A percentile compares a stretch with the other conserved stretches of the same genome.
These are phyloP conservation scores for Poecilia picta DNA, from an alignment of 2,797 vertebrate species.

Conservation along the genomic window DNA sequence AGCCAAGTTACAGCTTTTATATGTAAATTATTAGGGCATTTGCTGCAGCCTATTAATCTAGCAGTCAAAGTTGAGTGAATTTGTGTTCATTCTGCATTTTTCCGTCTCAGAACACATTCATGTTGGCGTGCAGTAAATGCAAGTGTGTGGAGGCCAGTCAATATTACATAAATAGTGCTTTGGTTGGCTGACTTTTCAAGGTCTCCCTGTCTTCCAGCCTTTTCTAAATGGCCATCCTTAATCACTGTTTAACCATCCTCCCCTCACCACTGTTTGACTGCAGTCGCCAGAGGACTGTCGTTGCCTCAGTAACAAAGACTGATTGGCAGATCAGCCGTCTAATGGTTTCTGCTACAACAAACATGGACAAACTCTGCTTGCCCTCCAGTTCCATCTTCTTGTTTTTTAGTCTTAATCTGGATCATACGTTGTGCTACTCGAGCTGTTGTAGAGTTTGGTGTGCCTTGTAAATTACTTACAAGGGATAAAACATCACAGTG, in stretches of 20 bases:
- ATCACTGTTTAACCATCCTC: constrained; percentile 78
- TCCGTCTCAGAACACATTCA: constrained; percentile 15
- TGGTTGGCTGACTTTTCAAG: constrained; percentile 79
- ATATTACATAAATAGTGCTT: constrained; percentile 73
- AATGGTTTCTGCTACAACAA: constrained; percentile 53
- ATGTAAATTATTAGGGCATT: constrained; percentile 19
- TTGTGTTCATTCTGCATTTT: constrained; percentile 42
- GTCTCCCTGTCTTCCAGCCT: constrained; percentile 66
- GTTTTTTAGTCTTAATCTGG: neutral
- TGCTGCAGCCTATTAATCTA: constrained; percentile 22
- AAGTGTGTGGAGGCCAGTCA: constrained; percentile 47
- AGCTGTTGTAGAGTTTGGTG: neutral
- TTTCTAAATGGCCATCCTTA: constrained; percentile 76
- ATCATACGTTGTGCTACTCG: neutral
- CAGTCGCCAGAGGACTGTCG: constrained; percentile 58
- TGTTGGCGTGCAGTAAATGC: constrained; percentile 12
- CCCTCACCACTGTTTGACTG: constrained; percentile 56
- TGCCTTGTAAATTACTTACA: neutral
- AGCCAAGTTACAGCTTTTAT: constrained; percentile 26
- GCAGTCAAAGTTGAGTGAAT: constrained; percentile 24
- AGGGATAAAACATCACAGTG: neutral
- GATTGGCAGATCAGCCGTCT: constrained; percentile 63
- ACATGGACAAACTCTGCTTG: constrained; percentile 35
- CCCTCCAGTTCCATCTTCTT: neutral
- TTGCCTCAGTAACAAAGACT: constrained; percentile 71